phyloP scores from a whole-genome alignment of 2,888 invertebrate species.

The Lasioglossum morio region DNA sequence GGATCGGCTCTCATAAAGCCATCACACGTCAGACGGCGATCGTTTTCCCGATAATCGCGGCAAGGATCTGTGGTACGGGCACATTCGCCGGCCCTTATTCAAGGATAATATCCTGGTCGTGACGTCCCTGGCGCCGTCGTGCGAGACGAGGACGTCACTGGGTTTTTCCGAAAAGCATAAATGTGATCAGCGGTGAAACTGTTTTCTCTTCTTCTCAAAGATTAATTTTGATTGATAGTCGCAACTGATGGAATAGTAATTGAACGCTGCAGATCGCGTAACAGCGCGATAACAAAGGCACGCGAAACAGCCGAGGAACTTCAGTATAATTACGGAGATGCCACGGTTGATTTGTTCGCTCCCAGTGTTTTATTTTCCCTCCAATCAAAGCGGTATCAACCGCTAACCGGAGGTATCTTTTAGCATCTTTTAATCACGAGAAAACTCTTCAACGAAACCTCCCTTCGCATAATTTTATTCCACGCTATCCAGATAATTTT shows the following conservation, averaged over 20 bases:
- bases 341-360: constrained; percentile 34
- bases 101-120: constrained; percentile 54
- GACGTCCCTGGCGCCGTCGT: constrained; percentile 52
- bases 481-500: constrained; percentile 21
- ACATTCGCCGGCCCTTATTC: constrained; percentile 50
- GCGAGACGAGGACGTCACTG: neutral
- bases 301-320: constrained; percentile 5
- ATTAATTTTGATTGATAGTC: no score
- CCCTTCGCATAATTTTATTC: constrained; percentile 50
- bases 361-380: constrained; percentile 37
- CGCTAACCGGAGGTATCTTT: constrained; percentile 45
- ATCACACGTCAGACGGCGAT: constrained; percentile 62
- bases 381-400: constrained; percentile 55
- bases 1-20: constrained; percentile 62
- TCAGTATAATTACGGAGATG: constrained; percentile 28
- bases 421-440: constrained; percentile 55
- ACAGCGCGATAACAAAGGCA: neutral
- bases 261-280: neutral
- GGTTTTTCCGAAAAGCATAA: neutral
- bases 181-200: no score
- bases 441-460: constrained; percentile 35
- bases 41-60: constrained; percentile 69
- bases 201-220: no score
- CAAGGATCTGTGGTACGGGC: constrained; percentile 49
- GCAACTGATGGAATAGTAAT: neutral